Percentiles rank a stretch among this genome's conserved stretches.
Evolutionary conservation across 2,888 invertebrate genomes (phyloP).

Genomic region (Entomobrya multifasciata): DNA sequence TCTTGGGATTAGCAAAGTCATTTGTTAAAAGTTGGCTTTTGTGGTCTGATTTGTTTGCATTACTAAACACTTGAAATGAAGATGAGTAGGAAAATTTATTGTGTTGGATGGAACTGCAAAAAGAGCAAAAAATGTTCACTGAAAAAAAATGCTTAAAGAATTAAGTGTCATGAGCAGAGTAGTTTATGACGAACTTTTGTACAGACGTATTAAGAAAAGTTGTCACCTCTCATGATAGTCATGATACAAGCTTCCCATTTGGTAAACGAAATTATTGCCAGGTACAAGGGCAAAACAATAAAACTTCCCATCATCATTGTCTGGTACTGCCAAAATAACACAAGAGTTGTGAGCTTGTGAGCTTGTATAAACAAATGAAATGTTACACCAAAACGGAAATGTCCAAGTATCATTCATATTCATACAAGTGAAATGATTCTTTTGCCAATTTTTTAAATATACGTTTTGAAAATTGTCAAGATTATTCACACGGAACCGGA

Average conservation of each 20-base stretch:
- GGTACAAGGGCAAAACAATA: slow-evolving; percentile 70
- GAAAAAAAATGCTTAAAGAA: slow-evolving; percentile 6
- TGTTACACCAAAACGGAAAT: no score
- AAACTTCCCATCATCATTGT: slow-evolving; percentile 63
- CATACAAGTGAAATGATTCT: neutral
- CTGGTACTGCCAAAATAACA: slow-evolving; percentile 56
- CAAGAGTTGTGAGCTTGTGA: neutral
- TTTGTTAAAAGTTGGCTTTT: slow-evolving; percentile 12
- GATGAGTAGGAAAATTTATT: no score
- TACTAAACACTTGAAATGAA: no score
- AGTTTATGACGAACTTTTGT: slow-evolving; percentile 66
- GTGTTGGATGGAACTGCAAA: slow-evolving; percentile 13
- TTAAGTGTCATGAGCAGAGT: slow-evolving; percentile 51
- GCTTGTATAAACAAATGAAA: neutral
- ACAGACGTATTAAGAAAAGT: slow-evolving; percentile 47
- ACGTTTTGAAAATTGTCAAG: no score
- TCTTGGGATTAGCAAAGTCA: neutral
- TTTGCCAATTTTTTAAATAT: neutral
- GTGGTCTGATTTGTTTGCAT: neutral
- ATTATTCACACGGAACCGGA: no score
- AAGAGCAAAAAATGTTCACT: slow-evolving; percentile 20
- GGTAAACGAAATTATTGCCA: slow-evolving; percentile 65
- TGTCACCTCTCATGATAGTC: slow-evolving; percentile 46
- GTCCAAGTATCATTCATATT: no score
- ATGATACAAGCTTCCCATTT: slow-evolving; percentile 58